A percentile compares a stretch with the other conserved stretches of the same genome.
Evolutionary conservation across 2,888 invertebrate species (phyloP).

Genomic region (Cancer borealis): DNA sequence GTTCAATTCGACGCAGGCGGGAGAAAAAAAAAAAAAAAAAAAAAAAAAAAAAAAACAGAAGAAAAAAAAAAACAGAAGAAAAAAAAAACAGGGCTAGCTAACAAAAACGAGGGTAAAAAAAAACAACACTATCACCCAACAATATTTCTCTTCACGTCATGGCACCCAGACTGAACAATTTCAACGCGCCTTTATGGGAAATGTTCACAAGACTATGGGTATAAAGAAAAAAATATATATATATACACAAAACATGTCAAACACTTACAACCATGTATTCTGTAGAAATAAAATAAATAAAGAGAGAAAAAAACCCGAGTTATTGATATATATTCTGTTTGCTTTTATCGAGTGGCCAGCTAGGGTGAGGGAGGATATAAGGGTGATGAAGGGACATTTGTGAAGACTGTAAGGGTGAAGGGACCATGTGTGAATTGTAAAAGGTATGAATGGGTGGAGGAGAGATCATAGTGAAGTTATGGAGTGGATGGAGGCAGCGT

Average conservation of each 20-base stretch:
- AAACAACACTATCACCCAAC: not conserved
- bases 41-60: not conserved
- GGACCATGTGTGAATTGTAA: not conserved
- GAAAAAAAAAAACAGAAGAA: not conserved
- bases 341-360: not conserved
- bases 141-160: constrained; percentile 9
- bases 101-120: too few relatives aligned
- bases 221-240: not conserved
- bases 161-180: not conserved
- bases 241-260: not conserved
- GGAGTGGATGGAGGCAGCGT: not conserved
- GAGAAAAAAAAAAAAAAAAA: not conserved
- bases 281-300: not conserved
- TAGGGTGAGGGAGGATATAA: not conserved
- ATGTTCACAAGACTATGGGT: not conserved
- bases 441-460: not conserved
- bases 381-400: not conserved
- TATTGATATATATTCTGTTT: not conserved
- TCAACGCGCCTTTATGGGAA: not conserved
- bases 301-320: not conserved
- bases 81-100: too few relatives aligned
- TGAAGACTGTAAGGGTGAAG: not conserved
- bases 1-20: not conserved
- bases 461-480: not conserved
- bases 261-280: not conserved